These are phyloP conservation scores for Conus canariensis DNA, from an alignment of 2,888 invertebrate genomes.

Conservation along the genomic window DNA sequence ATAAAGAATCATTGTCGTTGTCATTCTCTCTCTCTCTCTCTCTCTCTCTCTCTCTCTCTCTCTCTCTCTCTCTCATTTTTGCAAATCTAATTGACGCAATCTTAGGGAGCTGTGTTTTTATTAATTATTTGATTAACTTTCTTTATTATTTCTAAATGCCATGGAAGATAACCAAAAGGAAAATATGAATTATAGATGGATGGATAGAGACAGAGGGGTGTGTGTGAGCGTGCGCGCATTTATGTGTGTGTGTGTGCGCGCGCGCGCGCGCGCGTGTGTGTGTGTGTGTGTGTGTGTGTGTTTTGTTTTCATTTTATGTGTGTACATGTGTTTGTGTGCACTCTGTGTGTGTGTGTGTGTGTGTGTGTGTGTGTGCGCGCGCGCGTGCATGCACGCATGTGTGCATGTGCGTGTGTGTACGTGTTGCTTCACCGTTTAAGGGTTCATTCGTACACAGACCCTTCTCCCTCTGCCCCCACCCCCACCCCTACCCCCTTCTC, in stretches of 20 bases:
- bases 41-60: no score
- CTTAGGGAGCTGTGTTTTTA: no score
- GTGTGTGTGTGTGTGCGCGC: background rate
- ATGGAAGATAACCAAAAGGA: no score
- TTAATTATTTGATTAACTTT: no score
- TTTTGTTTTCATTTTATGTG: background rate
- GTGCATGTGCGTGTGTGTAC: slow-evolving; percentile 5
- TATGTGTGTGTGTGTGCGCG: background rate
- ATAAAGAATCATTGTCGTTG: no score
- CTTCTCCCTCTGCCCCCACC: no score
- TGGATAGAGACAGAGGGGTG: background rate
- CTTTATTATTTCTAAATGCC: no score
- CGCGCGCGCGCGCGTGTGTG: background rate
- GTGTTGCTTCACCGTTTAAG: background rate
- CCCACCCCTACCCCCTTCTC: background rate
- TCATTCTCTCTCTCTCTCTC: no score
- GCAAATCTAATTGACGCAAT: no score
- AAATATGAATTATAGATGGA: no score
- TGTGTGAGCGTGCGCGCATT: background rate
- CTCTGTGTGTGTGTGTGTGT: background rate
- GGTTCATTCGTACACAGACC: no score
- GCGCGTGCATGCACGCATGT: background rate
- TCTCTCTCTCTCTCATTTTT: no score
- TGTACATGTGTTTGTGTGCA: background rate
- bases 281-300: background rate